These are phyloP conservation scores for Peromyscus leucopus DNA, from an alignment of 2,113 vertebrate species.

Conservation along the genomic window DNA sequence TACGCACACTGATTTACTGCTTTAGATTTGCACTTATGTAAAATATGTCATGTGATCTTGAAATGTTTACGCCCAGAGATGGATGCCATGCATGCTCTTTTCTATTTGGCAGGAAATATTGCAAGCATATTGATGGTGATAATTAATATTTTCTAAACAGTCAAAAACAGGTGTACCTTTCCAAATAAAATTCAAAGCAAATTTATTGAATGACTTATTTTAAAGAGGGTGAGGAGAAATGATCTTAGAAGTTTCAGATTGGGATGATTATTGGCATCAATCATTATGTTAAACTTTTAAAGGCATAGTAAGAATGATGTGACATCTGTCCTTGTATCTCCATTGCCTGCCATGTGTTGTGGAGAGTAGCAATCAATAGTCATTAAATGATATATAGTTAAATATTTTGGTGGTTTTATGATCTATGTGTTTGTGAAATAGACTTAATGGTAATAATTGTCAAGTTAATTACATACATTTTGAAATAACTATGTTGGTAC, in stretches of 20 bases:
- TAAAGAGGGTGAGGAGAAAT: background rate
- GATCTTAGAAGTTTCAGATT: slow-evolving; percentile 35
- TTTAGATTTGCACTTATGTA: slow-evolving; percentile 53
- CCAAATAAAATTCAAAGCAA: slow-evolving; percentile 77
- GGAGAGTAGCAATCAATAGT: background rate
- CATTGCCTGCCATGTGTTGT: background rate
- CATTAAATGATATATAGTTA: background rate
- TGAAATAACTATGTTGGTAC: background rate
- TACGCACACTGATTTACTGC: background rate
- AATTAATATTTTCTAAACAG: slow-evolving; percentile 84
- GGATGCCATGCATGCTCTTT: slow-evolving; percentile 74
- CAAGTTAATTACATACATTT: slow-evolving; percentile 4
- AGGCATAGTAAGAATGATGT: background rate
- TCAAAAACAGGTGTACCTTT: slow-evolving; percentile 82
- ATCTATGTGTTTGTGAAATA: background rate
- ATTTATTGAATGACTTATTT: slow-evolving; percentile 56
- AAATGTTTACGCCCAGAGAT: slow-evolving; percentile 59
- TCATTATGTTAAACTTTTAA: slow-evolving; percentile 11
- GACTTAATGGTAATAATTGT: slow-evolving; percentile 1
- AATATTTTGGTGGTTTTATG: background rate
- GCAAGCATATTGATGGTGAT: slow-evolving; percentile 82
- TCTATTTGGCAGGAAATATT: slow-evolving; percentile 81
- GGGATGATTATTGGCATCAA: background rate
- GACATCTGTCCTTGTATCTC: background rate
- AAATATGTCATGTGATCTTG: slow-evolving; percentile 65